Percentiles rank a stretch among this genome's conserved stretches.
Conservation (phyloP, 2,113 vertebrate genomes). For the Collichthys lucidus region DNA sequence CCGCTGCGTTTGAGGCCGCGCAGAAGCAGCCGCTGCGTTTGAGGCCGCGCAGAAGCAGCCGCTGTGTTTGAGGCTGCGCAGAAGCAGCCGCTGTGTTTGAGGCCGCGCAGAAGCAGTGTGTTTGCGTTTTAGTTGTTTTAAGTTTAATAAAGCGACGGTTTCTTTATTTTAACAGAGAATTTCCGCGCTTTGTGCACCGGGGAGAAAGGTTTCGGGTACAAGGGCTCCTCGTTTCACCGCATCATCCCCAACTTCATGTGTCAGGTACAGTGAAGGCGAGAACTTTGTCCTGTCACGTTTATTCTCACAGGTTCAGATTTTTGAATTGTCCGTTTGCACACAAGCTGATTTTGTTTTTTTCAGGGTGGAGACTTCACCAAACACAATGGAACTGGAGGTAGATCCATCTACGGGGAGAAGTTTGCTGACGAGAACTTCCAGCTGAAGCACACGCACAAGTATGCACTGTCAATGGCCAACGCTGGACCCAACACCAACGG, state of each 20-base stretch:
- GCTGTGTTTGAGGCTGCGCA: too few species aligned
- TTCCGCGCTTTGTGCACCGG: slow-evolving; percentile 93
- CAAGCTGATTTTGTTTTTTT: not conserved
- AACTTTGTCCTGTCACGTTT: not conserved
- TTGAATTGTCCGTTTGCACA: not conserved
- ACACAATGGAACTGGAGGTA: slow-evolving; percentile 94
- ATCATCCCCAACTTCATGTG: slow-evolving; percentile 95
- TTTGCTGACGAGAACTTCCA: slow-evolving; percentile 95
- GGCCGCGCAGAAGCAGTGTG: too few species aligned
- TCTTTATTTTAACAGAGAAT: slow-evolving; percentile 86
- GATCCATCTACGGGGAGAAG: slow-evolving; percentile 94
- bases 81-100: too few species aligned
- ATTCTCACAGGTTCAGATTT: not conserved
- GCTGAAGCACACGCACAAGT: slow-evolving; percentile 85
- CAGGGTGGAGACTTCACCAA: slow-evolving; percentile 96
- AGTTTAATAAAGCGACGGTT: not conserved
- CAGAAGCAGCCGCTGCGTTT: too few species aligned
- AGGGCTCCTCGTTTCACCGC: slow-evolving; percentile 92
- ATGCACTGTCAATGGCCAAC: slow-evolving; percentile 93
- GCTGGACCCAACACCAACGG: slow-evolving; percentile 94
- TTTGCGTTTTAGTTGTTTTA: too few species aligned
- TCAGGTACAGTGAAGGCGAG: slow-evolving; percentile 84
- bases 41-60: too few species aligned
- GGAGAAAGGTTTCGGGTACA: slow-evolving; percentile 94
- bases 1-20: too few species aligned